Evolutionary conservation across 2,797 vertebrate species (phyloP).

Genomic region (Acanthopagrus latus): DNA sequence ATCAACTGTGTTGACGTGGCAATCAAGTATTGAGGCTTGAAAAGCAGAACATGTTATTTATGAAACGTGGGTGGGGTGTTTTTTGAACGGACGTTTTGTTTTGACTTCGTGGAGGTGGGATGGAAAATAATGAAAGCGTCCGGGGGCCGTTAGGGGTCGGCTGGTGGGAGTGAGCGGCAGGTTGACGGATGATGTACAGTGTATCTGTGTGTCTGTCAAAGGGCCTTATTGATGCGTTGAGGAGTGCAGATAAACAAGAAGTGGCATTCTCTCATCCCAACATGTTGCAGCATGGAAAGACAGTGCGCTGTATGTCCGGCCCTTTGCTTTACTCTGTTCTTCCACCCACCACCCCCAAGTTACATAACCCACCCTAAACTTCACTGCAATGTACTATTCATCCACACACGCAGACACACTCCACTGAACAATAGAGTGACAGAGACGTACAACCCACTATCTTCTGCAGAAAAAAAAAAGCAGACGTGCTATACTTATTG

Average conservation of each 20-base stretch:
- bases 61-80: not conserved
- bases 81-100: constrained; percentile 54
- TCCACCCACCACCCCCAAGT: constrained; percentile 38
- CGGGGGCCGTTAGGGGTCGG: constrained; percentile 33
- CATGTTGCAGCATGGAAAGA: constrained; percentile 65
- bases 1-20: too few relatives aligned
- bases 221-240: constrained; percentile 65
- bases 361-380: constrained; percentile 60
- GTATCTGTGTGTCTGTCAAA: constrained; percentile 70
- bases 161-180: constrained; percentile 45
- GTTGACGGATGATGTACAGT: constrained; percentile 48
- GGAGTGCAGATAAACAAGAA: constrained; percentile 69
- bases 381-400: constrained; percentile 47
- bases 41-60: constrained; percentile 1
- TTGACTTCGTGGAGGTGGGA: constrained; percentile 38
- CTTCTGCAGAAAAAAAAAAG: constrained; percentile 32
- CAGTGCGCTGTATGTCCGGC: constrained; percentile 57
- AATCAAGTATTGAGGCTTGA: too few relatives aligned
- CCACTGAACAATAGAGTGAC: constrained; percentile 55
- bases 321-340: constrained; percentile 60
- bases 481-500: constrained; percentile 7
- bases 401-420: constrained; percentile 25
- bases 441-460: constrained; percentile 45
- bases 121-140: not conserved
- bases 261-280: constrained; percentile 61